Evolutionary conservation across 2,113 vertebrate genomes (phyloP), one percentile per base, ranked within the genome.

Genomic region (Tangachromis dhanisi): DNA sequence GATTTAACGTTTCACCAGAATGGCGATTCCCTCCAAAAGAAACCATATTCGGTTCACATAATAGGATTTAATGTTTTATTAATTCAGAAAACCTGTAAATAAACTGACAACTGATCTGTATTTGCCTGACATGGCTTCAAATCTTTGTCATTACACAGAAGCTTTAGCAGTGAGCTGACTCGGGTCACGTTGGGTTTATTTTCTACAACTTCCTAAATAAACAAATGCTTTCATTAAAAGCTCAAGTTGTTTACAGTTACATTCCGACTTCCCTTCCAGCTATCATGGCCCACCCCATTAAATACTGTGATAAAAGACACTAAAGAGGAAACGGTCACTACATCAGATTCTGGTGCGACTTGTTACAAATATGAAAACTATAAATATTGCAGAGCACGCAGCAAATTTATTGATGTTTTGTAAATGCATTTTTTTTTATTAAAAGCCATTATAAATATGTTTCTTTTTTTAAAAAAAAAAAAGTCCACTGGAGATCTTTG

Each of bases 41-140:
- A 26, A 9, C 21, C 21, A 47, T 4, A 17, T 17, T 11, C 29
- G 21, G 68, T 73, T 73, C 68, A 47, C 40, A 73, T 45, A 26
- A 45, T 73, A 26, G 13, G 1, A 73, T 73, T 47, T 0, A 45
- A 42, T 45, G 21, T 26, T 45, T 26, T 26, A 71, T 26, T 14
- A 16, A 42, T 3, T 17, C 40, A 73, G 21, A 45, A 73, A 73
- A 45, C 40, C 38, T 73, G 1, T 26, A 73, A 45, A 10, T 73
- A 16, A 73, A 26, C 38, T 45, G 21, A 45, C 3, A 26, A 1
- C 6, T 19, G 21, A 16, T 73, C 21, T 76, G 71, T 8, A 49
- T 11, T 47, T 29, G 42, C 16, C 71, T 19, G 16, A 49, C 9
- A 0, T 19, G 16, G 9, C 16, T 49, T 49, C 14, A 8, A 8